phyloP scores from a whole-genome alignment of 1,140 invertebrate genomes.

The Megalopta genalis region DNA sequence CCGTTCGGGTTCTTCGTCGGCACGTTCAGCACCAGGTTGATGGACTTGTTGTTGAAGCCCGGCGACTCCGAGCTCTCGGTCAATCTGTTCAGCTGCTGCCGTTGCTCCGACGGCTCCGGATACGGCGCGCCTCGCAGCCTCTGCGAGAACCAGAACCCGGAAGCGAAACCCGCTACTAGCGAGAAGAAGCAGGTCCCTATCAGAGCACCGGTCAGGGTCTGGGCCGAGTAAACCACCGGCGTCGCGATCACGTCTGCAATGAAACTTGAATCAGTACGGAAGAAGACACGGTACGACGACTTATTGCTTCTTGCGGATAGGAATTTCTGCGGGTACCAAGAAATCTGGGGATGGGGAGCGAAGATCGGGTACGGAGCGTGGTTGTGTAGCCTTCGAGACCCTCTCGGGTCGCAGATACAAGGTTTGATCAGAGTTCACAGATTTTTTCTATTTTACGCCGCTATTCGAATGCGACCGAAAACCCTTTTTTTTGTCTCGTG shows the following conservation, averaged over 20 bases:
- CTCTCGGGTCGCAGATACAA: no score
- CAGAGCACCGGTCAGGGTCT: constrained; percentile 89
- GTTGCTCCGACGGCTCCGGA: constrained; percentile 86
- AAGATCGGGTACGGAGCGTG: no score
- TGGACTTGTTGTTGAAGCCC: constrained; percentile 86
- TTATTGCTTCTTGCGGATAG: constrained; percentile 13
- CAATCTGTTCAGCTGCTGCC: constrained; percentile 84
- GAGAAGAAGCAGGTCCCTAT: constrained; percentile 89
- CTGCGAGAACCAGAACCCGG: constrained; percentile 90
- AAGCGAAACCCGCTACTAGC: constrained; percentile 89
- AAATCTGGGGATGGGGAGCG: neutral
- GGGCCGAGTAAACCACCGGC: constrained; percentile 88
- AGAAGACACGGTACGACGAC: neutral
- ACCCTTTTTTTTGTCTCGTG: no score
- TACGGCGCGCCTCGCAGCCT: constrained; percentile 86
- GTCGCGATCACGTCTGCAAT: constrained; percentile 82
- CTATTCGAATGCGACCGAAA: no score
- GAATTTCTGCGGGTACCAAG: neutral
- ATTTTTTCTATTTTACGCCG: no score
- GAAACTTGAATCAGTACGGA: constrained; percentile 28
- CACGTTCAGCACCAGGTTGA: constrained; percentile 87
- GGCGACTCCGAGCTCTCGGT: constrained; percentile 84
- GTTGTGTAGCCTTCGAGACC: no score
- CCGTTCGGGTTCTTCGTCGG: constrained; percentile 84
- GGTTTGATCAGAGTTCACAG: no score